These are phyloP conservation scores for Scrobipalpa costella DNA, from an alignment of 2,888 invertebrate species.

Conservation along the genomic window DNA sequence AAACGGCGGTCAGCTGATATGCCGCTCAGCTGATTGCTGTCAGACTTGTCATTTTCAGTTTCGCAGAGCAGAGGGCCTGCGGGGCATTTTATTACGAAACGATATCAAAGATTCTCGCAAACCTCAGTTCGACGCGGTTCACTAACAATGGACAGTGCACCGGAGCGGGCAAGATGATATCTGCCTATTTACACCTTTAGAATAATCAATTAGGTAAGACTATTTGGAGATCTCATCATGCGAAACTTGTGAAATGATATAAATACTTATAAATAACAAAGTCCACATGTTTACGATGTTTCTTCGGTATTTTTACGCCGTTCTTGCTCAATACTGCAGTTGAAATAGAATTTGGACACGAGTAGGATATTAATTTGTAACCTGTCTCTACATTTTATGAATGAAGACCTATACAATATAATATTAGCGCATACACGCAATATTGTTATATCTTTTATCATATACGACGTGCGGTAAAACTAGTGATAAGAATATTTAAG, in stretches of 20 bases:
- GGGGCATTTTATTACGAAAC: constrained; percentile 57
- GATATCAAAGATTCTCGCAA: constrained; percentile 42
- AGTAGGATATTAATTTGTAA: not conserved
- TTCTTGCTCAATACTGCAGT: constrained; percentile 7
- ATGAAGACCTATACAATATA: not conserved
- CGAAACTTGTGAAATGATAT: not conserved
- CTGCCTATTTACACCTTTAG: constrained; percentile 26
- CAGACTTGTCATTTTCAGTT: not conserved
- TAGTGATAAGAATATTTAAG: not conserved
- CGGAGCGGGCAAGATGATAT: constrained; percentile 46
- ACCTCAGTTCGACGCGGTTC: constrained; percentile 28
- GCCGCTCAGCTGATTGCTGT: constrained; percentile 37
- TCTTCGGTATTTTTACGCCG: not conserved
- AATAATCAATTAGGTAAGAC: constrained; percentile 15
- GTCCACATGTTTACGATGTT: constrained; percentile 21
- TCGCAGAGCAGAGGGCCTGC: not conserved
- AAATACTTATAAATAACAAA: constrained; percentile 19
- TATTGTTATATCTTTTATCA: not conserved
- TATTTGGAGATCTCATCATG: not conserved
- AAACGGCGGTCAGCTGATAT: not conserved
- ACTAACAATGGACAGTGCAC: constrained; percentile 37
- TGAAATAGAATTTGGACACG: not conserved
- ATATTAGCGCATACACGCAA: not conserved
- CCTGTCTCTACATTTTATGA: not conserved
- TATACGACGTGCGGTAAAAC: not conserved